Evolutionary conservation across 2,113 vertebrate species (phyloP).

Genomic region (Crotalus viridis): DNA sequence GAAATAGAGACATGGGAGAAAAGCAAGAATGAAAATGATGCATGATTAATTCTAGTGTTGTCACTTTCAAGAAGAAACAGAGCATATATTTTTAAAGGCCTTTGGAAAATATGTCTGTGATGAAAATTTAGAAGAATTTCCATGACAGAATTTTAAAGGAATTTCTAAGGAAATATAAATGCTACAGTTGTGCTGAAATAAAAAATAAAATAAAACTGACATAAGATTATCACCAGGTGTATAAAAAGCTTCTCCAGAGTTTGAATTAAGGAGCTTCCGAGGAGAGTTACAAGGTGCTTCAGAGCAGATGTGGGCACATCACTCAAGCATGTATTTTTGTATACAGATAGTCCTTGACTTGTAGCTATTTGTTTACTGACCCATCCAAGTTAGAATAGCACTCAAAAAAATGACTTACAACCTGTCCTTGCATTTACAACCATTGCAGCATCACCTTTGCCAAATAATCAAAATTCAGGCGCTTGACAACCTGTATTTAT

Average conservation of each 20-base stretch:
- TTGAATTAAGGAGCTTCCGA: background rate
- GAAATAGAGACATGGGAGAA: background rate
- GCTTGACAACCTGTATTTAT: background rate
- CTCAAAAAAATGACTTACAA: background rate
- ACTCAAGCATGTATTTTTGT: background rate
- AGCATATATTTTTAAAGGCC: slow-evolving; percentile 6
- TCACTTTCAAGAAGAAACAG: background rate
- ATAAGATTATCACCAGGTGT: background rate
- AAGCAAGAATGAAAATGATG: slow-evolving; percentile 19
- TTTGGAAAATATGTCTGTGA: background rate
- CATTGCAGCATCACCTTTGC: background rate
- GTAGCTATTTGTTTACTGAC: background rate
- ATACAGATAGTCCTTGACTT: background rate
- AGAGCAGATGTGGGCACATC: background rate
- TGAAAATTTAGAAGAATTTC: background rate
- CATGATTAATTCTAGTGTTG: slow-evolving; percentile 19
- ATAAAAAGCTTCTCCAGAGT: background rate
- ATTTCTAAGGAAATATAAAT: background rate
- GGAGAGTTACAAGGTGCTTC: background rate
- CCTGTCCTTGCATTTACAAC: background rate
- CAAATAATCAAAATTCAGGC: no score
- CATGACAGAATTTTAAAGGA: background rate
- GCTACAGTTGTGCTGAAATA: background rate
- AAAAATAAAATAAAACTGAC: background rate
- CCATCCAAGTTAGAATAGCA: background rate